Evolutionary conservation across 2,888 invertebrate species (phyloP), one percentile per base, ranked within the genome.

Genomic region (Hypsopygia costalis): DNA sequence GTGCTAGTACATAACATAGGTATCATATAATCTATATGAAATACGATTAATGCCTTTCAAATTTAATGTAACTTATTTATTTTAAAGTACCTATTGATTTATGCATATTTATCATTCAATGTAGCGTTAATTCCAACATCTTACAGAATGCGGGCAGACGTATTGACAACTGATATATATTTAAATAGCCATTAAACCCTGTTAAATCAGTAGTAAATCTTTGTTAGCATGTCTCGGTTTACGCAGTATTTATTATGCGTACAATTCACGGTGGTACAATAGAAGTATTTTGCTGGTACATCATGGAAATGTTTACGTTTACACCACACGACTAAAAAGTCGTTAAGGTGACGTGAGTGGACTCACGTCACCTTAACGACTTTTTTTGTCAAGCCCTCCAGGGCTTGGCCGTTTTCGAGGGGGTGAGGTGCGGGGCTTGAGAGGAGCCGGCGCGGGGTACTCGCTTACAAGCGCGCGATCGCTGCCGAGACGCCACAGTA

Each of bases 161-260:
- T 77, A 85, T 83, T 74, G 76, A 74, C 68, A 74, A 68, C 64
- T 70, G 63, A 79, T 76, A 62, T 63, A 60, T 67, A 65, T 75
- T 78, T 72, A 69, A 78, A 78, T 71, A 68, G 63, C 60, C 65
- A 68, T 75, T 70, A 57, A 64, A 68, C 58, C 60, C 58, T 64
- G 73, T 78, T 62, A 68, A 66, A 65, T 62, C 52, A 44, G 58
- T 58, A 58, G 57, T 81, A 78, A 78, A 78, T 79, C 78, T 76
- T 76, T 63, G 72, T 79, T 78, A 75, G 71, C 69, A 63, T 52
- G 59, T 51, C 53, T 63, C 61, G 64, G 62, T 62, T 70, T 74
- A 71, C 69, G 62, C 62, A 49, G 68, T 70, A 77, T 81, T 81
- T 81, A 81, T 80, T 68, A 63, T 52, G 78, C 78, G 71, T 78